Base-by-base conservation (phyloP, 2,797 vertebrate species). In the Myotis vivesi region DNA sequence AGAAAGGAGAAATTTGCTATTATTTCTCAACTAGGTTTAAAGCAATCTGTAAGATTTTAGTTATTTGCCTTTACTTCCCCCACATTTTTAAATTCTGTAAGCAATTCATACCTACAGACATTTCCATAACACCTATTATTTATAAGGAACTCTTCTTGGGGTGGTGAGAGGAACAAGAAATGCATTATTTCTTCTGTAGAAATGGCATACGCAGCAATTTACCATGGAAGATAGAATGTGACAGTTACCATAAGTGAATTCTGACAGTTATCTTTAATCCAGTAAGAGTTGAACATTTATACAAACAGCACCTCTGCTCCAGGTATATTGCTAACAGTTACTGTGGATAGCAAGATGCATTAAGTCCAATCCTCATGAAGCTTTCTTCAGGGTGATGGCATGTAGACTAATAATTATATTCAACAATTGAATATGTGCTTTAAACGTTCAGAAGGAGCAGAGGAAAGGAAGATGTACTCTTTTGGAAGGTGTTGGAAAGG, bases 11-110 rank as follows among this genome's bases (percentile, higher is more conserved):
- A 51, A 51, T 36, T 69, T 66, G 11, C 59, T 53, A 0, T 85
- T 81, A 41, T 91, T 91, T 17, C 22, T 49, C 49, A 82, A 57
- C 41, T 82, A 49, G 53, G 4, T 89, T 83, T 88, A 86, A 90
- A 88, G 57, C 22, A 25, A 41, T 76, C 87, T 91, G 20, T 46
- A 75, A 87, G 80, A 59, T 91, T 94, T 92, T 77, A 75, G 33
- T 79, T 92, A 71, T 72, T 66, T 72, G 51, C n/a, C 12, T 19
- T 19, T 11, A 17, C 19, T 55, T 33, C 10, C 16, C 12, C 1
- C 20, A 71, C 51, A 30, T 73, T 71, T 46, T 22, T 7, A 66
- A 95, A 92, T 55, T 28, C 41, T 62, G 10, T 17, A 72, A 84
- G 51, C 10, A 33, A 62, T 85, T 87, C 33, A 91, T 62, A 62